These are phyloP conservation scores for Sisor rabdophorus DNA, from an alignment of 2,113 vertebrate genomes.

Conservation along the genomic window DNA sequence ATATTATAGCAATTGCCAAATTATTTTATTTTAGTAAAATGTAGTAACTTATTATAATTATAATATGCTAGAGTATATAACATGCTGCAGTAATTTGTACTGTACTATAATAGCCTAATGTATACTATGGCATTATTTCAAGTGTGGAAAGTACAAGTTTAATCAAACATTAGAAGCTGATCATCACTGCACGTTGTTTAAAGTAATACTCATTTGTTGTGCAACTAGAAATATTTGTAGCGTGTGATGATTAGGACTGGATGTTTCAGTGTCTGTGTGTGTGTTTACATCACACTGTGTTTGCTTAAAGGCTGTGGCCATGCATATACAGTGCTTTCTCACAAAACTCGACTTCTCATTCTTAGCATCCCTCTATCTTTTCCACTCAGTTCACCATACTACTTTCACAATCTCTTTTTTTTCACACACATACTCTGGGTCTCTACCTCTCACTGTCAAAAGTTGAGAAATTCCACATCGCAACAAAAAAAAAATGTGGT, in stretches of 20 bases:
- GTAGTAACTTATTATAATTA: too few species aligned
- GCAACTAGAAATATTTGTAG: background rate
- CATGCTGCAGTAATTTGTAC: too few species aligned
- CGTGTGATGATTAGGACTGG: conserved; percentile 3
- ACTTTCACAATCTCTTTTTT: conserved; percentile 37
- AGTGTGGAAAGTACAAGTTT: background rate
- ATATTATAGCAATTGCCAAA: too few species aligned
- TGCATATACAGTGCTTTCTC: conserved; percentile 34
- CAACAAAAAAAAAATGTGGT: background rate
- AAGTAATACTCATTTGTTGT: conserved; percentile 22
- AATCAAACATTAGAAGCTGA: background rate
- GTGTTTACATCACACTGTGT: conserved; percentile 21
- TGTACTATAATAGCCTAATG: too few species aligned
- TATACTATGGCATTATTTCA: too few species aligned
- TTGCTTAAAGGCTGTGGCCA: conserved; percentile 39
- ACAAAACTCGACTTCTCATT: conserved; percentile 41
- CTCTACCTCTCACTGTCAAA: conserved; percentile 28
- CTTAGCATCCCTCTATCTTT: conserved; percentile 41
- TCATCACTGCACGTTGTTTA: background rate
- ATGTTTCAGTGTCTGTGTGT: background rate
- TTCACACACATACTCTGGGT: background rate
- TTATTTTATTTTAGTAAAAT: too few species aligned
- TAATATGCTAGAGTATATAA: too few species aligned
- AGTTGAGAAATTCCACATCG: conserved; percentile 5
- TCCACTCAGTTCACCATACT: conserved; percentile 38